Percentiles rank a stretch among this genome's conserved stretches.
phyloP scores from a whole-genome alignment of 2,888 invertebrate species.

The Drosophila tanythrix region DNA sequence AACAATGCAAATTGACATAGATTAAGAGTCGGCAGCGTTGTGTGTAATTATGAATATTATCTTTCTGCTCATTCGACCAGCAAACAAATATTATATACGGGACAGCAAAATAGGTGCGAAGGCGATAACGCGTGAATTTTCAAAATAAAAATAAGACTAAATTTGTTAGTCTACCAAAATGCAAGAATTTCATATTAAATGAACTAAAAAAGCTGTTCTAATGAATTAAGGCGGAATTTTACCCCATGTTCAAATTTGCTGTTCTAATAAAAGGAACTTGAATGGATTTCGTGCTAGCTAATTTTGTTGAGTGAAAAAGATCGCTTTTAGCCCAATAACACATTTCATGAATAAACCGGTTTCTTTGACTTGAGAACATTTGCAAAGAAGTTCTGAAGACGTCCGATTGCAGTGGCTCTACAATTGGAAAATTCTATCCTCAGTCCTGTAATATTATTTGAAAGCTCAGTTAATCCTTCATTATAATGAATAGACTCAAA shows the following conservation, averaged over 20 bases:
- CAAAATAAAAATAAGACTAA: neutral
- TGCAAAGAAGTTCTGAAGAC: neutral
- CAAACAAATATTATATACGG: neutral
- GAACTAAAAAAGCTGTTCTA: rapidly evolving
- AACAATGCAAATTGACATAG: neutral
- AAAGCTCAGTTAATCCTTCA: neutral
- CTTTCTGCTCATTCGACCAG: neutral
- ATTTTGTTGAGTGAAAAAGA: neutral
- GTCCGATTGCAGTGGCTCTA: neutral
- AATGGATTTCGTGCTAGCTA: neutral
- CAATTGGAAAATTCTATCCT: neutral
- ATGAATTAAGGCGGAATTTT: neutral
- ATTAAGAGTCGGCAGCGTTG: neutral
- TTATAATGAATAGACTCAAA: neutral
- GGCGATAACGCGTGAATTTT: neutral
- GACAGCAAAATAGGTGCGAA: neutral
- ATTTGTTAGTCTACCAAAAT: neutral
- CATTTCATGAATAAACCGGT: neutral
- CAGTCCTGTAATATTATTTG: neutral
- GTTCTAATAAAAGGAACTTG: neutral
- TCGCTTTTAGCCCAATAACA: no score
- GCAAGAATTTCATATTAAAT: neutral
- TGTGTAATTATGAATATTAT: neutral
- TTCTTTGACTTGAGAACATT: neutral
- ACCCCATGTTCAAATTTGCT: neutral